Base-by-base conservation (phyloP, 2,888 invertebrate genomes). In the Xestia ashworthii region DNA sequence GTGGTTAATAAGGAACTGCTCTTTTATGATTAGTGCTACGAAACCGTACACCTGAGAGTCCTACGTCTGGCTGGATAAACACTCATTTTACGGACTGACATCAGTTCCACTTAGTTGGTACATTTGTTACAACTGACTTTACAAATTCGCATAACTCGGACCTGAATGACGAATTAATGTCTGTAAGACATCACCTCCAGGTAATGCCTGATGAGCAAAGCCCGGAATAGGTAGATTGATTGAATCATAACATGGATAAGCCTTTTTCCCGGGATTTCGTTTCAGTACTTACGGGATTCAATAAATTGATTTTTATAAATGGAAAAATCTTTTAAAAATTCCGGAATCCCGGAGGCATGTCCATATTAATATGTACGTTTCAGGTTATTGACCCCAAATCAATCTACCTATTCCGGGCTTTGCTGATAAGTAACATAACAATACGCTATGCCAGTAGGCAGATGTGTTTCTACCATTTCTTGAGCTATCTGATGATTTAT, bases 1-100 rank as follows among this genome's bases (percentile, higher is more conserved):
- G 32, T 60, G 32, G 53, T 65, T 48, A 65, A 41, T 11, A 78
- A 65, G 74, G 48, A 65, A 66, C 48, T 25, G 22, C 25, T 50
- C 19, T 53, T 65, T 65, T 55, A 67, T 62, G 46, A 60, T 22
- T 25, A 74, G 62, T 58, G 58, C 55, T 65, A 58, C 38, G 65
- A 76, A 80, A 83, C 55, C 5, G 25, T 72, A 81, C 14, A 71
- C 80, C 48, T 70, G 62, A n/a, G 32, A 66, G 44, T 60, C 55
- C n/a, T 41, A 53, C 50, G 46, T 60, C 67, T 66, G n/a, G 50
- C 71, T 58, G n/a, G 50, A 71, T 58, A 80, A 44, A 71, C 14
- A 60, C 64, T 72, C 46, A 72, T 60, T 83, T 46, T 72, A 70
- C 46, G 38, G 68, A 60, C 77, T 72, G 81, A 81, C 66, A 72